Evolutionary conservation across 2,888 invertebrate species (phyloP).

Genomic region (Drosophila antonietae): DNA sequence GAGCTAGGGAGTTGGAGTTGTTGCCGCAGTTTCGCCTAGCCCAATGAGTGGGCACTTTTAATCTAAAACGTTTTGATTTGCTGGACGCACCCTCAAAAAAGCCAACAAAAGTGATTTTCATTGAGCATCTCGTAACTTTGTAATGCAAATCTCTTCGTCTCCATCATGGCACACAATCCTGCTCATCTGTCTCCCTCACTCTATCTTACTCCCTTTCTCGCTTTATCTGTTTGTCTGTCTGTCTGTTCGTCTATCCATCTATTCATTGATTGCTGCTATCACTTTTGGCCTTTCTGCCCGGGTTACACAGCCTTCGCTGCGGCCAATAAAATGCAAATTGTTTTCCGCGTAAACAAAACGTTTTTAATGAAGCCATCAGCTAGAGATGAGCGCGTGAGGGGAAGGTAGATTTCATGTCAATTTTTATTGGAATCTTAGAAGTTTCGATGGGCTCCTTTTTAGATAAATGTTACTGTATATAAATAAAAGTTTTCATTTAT

Average conservation of each 20-base stretch:
- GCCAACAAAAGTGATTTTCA: conserved; percentile 60
- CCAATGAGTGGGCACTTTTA: conserved; percentile 52
- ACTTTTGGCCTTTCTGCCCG: conserved; percentile 26
- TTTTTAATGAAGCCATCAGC: conserved; percentile 32
- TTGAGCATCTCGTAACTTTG: conserved; percentile 60
- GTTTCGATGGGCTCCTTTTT: not conserved
- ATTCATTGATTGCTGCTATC: conserved; percentile 58
- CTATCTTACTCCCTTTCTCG: conserved; percentile 2
- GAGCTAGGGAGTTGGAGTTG: not conserved
- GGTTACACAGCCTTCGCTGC: conserved; percentile 34
- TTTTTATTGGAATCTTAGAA: not conserved
- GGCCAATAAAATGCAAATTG: conserved; percentile 77
- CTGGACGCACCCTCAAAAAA: conserved; percentile 33
- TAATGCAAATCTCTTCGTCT: conserved; percentile 59
- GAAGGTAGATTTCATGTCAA: not conserved
- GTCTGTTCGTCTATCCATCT: conserved; percentile 30
- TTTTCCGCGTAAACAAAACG: conserved; percentile 58
- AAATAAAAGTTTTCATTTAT: not conserved
- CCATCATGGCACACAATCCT: conserved; percentile 5
- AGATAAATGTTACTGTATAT: not conserved
- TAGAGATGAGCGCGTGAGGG: conserved; percentile 37
- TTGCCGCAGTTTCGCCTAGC: not conserved
- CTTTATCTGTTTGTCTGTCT: conserved; percentile 4
- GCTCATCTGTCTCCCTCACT: not conserved
- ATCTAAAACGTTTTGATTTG: conserved; percentile 55